Evolutionary conservation across 1,140 invertebrate genomes (phyloP), one percentile per base, ranked within the genome.

Genomic region (Aphidius gifuensis): DNA sequence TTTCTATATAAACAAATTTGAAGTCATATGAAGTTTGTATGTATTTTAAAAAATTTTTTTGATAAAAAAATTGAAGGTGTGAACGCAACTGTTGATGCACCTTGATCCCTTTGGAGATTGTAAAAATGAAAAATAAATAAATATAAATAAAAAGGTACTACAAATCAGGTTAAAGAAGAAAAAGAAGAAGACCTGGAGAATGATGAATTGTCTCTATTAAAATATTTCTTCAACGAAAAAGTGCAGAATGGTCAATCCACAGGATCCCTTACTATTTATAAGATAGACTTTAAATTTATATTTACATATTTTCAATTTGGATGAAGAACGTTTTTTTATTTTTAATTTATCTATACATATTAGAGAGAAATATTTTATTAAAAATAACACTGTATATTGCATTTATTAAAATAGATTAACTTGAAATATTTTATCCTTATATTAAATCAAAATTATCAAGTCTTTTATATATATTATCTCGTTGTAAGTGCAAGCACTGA

Each of bases 131-230:
- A 59, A 45, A n/a, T 57, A 57, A 57, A 44, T 7, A 56, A 43
- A 57, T 45, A 4, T 45, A 4, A 5, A 45, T 21, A 57, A 49
- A n/a, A 16, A n/a, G 7, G 6, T 11, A n/a, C 6, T 11, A 16
- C 6, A 49, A n/a, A 49, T 9, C 6, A 21, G 50, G 48, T 23
- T 38, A 54, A 47, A 42, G 32, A 56, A 43, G 46, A 59, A 54
- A 42, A 59, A 51, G 5, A 53, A 62, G 63, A 65, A 69, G 70
- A 64, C 67, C 62, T 62, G 65, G 60, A 71, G 78, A 79, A 79
- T 81, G 79, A 81, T 80, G 78, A 80, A 81, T 81, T 77, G 79
- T 79, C 80, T 81, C 79, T 81, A 81, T 81, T 81, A 81, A 81
- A 81, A 81, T 80, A 80, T 74, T 81, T 80, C 79, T 81, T 81